Conservation (phyloP, 2,797 vertebrate genomes). For the Cyclura pinguis region DNA sequence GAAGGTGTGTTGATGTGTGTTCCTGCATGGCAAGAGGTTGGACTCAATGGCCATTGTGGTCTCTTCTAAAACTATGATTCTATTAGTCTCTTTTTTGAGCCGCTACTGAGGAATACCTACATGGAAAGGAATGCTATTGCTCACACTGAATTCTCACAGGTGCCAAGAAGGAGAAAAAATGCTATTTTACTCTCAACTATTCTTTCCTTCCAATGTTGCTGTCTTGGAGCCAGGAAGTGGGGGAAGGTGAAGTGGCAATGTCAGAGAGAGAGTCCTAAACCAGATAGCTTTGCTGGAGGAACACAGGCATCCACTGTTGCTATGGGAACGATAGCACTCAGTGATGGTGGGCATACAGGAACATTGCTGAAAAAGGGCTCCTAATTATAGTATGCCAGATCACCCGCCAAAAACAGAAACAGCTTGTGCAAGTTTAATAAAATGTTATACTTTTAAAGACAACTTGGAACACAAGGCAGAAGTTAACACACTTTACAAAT, state of each 20-base stretch:
- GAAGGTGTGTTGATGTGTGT: no score
- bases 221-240: slow-evolving; percentile 22
- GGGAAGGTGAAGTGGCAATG: slow-evolving; percentile 64
- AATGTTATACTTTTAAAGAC: background rate
- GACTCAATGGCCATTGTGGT: no score
- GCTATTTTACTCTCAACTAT: slow-evolving; percentile 1
- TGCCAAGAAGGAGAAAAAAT: background rate
- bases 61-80: no score
- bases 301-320: slow-evolving; percentile 78
- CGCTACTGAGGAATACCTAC: background rate
- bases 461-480: background rate
- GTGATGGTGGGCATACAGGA: slow-evolving; percentile 74
- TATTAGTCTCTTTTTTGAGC: background rate
- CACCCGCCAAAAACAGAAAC: slow-evolving; percentile 76
- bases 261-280: slow-evolving; percentile 47
- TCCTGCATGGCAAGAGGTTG: no score
- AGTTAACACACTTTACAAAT: background rate
- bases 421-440: slow-evolving; percentile 41
- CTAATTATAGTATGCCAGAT: slow-evolving; percentile 80
- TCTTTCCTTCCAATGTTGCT: slow-evolving; percentile 4
- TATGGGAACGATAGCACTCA: slow-evolving; percentile 80
- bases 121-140: background rate
- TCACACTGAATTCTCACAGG: background rate
- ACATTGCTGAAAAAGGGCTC: slow-evolving; percentile 70
- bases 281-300: slow-evolving; percentile 64